These are phyloP conservation scores for Puffinus mauretanicus DNA, from an alignment of 2,113 vertebrate species.

Conservation along the genomic window DNA sequence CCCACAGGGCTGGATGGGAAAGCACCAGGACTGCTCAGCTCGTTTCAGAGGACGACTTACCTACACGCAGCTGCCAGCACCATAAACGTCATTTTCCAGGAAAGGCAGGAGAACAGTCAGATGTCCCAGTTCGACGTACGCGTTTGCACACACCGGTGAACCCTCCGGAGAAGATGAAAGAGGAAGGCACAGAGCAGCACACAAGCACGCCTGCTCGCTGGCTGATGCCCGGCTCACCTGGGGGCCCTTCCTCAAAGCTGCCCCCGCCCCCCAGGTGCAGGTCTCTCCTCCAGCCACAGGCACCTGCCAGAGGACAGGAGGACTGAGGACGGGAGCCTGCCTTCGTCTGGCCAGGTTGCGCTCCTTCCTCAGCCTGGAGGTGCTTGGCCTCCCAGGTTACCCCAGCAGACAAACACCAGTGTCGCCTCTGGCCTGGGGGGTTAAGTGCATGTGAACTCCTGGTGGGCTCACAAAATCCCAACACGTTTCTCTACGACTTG, in stretches of 20 bases:
- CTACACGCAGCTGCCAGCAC: not conserved
- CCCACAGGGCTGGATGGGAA: not conserved
- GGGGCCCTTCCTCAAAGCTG: not conserved
- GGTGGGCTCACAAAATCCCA: not conserved
- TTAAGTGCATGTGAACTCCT: too few species aligned
- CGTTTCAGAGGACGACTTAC: not conserved
- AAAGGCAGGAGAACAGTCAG: not conserved
- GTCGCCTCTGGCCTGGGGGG: not conserved
- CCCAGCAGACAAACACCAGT: not conserved
- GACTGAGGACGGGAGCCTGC: too few species aligned
- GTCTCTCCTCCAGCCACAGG: not conserved
- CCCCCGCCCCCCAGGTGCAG: not conserved
- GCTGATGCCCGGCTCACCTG: not conserved
- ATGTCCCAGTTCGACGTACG: rapidly evolving
- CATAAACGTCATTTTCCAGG: not conserved
- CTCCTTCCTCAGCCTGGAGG: not conserved
- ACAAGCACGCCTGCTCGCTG: rapidly evolving
- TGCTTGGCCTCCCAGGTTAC: not conserved
- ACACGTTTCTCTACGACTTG: rapidly evolving
- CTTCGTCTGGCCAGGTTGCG: rapidly evolving
- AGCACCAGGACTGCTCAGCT: too few species aligned
- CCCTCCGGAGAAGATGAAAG: not conserved
- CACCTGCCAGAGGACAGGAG: not conserved
- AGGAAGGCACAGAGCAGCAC: not conserved
- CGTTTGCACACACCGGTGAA: not conserved